Percentiles rank a stretch among this genome's conserved stretches.
Evolutionary conservation across 2,113 vertebrate species (phyloP).

Genomic region (Odontophorus gujanensis): DNA sequence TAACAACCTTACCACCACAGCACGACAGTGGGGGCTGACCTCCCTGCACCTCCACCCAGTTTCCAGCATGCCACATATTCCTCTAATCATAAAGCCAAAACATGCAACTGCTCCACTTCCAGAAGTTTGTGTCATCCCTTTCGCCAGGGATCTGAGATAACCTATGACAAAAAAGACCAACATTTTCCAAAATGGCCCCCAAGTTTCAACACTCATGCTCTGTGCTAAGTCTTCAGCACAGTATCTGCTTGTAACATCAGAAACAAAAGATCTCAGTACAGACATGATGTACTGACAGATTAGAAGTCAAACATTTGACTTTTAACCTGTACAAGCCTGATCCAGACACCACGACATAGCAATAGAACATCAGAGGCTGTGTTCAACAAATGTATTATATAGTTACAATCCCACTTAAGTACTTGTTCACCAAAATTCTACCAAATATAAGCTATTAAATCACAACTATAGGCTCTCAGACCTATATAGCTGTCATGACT

Average conservation of each 20-base stretch:
- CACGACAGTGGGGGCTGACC: neutral
- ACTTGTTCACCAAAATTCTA: neutral
- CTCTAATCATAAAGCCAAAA: neutral
- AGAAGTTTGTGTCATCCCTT: neutral
- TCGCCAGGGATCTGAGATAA: neutral
- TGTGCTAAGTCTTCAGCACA: neutral
- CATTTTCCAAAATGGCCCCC: neutral
- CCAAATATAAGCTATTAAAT: neutral
- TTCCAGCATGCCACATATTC: neutral
- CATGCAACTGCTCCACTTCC: neutral
- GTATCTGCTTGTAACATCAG: neutral
- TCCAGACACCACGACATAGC: neutral
- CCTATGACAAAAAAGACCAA: accelerated
- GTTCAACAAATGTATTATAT: neutral
- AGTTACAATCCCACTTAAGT: neutral
- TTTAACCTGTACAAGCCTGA: neutral
- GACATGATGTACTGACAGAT: accelerated
- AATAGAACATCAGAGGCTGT: neutral
- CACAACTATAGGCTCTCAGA: accelerated
- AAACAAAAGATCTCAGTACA: neutral
- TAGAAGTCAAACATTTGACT: neutral
- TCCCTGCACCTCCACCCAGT: accelerated
- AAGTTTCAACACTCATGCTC: neutral
- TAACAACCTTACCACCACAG: neutral
- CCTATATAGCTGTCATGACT: neutral